Percentiles rank a stretch among this genome's conserved stretches.
Evolutionary conservation across 2,113 vertebrate species (phyloP).

Genomic region (Thermophis baileyi): DNA sequence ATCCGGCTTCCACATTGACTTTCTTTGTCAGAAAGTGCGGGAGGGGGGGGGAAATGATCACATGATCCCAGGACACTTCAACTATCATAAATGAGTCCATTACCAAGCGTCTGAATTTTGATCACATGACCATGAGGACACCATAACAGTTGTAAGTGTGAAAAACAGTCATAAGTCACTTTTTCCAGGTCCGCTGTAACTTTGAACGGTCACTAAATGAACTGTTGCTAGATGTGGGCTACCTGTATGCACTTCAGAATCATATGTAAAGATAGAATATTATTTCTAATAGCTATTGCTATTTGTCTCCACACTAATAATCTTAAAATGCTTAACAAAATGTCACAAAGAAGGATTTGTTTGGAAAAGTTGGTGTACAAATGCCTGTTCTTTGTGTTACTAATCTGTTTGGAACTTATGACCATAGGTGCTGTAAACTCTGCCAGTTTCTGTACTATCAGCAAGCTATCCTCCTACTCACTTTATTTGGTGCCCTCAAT

Average conservation of each 20-base stretch:
- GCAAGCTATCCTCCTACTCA: neutral
- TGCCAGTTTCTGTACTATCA: neutral
- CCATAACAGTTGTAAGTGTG: neutral
- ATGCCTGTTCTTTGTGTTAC: neutral
- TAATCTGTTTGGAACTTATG: neutral
- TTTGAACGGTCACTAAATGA: neutral
- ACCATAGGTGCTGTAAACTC: neutral
- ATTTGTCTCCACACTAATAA: neutral
- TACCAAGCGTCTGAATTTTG: neutral
- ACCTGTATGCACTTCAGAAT: neutral
- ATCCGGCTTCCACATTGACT: neutral
- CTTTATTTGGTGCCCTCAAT: neutral
- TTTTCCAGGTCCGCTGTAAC: neutral
- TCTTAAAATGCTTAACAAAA: neutral
- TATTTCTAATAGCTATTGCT: neutral
- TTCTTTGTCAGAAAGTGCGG: neutral
- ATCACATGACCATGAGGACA: neutral
- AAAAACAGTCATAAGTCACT: neutral
- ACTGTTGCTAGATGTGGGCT: neutral
- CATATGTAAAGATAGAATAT: neutral
- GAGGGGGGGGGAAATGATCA: neutral
- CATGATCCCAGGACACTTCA: neutral
- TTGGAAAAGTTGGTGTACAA: neutral
- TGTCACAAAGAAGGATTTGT: neutral
- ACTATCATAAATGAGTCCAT: neutral